Evolutionary conservation across 2,797 vertebrate genomes (phyloP).

Genomic region (Takifugu ocellatus): DNA sequence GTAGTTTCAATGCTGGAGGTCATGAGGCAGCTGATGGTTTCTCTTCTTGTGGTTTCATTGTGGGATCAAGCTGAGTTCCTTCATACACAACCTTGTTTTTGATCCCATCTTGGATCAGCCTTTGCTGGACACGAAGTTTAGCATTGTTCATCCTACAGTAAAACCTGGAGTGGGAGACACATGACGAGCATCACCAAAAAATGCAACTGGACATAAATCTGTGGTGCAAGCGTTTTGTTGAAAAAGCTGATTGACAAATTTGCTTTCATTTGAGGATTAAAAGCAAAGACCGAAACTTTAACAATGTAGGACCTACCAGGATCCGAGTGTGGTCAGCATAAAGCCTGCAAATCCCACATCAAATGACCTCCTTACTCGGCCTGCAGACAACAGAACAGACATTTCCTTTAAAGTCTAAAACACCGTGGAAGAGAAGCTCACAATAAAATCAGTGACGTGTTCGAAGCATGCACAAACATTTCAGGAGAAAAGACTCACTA

Average conservation of each 20-base stretch:
- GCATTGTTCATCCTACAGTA: slow-evolving; percentile 72
- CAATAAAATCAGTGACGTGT: neutral
- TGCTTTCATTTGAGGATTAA: neutral
- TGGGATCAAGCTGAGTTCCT: slow-evolving; percentile 66
- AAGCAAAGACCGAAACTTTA: neutral
- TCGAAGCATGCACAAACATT: no score
- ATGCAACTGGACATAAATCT: no score
- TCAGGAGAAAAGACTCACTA: slow-evolving; percentile 54
- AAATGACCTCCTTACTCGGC: slow-evolving; percentile 74
- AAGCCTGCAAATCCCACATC: slow-evolving; percentile 75
- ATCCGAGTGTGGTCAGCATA: slow-evolving; percentile 70
- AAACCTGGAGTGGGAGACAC: slow-evolving; percentile 50
- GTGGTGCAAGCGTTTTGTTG: no score
- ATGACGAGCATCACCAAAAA: no score
- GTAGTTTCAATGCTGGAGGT: slow-evolving; percentile 1
- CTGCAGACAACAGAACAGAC: slow-evolving; percentile 41
- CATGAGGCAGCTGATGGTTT: slow-evolving; percentile 34
- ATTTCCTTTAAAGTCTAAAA: neutral
- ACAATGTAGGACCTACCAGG: slow-evolving; percentile 66
- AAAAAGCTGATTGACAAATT: no score
- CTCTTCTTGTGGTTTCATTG: slow-evolving; percentile 29
- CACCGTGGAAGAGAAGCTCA: neutral
- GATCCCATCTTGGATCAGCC: slow-evolving; percentile 66
- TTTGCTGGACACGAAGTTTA: slow-evolving; percentile 65
- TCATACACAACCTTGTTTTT: slow-evolving; percentile 77